A percentile compares a stretch with the other conserved stretches of the same genome.
phyloP scores from a whole-genome alignment of 1,140 invertebrate genomes.

The Bradysia coprophila region DNA sequence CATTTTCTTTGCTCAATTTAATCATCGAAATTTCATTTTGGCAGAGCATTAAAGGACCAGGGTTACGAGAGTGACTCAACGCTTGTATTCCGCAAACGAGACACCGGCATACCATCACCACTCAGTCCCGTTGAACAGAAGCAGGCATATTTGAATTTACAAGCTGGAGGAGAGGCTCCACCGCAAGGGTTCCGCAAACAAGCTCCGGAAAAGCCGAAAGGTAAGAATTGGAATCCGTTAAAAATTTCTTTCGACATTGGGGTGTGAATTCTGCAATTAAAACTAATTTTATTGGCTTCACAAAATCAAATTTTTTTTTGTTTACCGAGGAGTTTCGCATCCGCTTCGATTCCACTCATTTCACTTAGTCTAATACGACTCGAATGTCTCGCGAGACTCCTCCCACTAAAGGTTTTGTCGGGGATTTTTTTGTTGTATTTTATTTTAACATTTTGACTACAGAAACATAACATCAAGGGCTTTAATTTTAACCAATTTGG shows the following conservation, averaged over 20 bases:
- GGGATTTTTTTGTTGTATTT: no score
- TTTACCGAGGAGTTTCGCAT: no score
- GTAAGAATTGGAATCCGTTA: constrained; percentile 28
- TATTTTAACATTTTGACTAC: no score
- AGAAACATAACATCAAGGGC: no score
- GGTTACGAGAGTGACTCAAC: constrained; percentile 84
- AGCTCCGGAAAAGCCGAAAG: constrained; percentile 69
- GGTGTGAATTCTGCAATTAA: no score
- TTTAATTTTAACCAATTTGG: neutral
- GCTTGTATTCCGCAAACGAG: constrained; percentile 56
- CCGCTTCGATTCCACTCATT: no score
- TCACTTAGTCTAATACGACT: no score
- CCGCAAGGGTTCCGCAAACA: constrained; percentile 71
- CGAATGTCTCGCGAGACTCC: no score
- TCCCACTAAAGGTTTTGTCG: no score
- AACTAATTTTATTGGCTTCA: no score
- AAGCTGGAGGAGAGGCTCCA: constrained; percentile 81
- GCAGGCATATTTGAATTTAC: constrained; percentile 65
- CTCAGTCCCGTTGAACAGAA: constrained; percentile 61
- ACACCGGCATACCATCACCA: constrained; percentile 38
- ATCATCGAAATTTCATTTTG: constrained; percentile 3
- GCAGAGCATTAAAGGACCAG: constrained; percentile 64
- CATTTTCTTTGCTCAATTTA: neutral
- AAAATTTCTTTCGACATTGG: no score
- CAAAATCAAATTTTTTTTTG: no score